A percentile compares a stretch with the other conserved stretches of the same genome.
These are phyloP conservation scores for Nasonia oneida DNA, from an alignment of 2,888 invertebrate species.

Conservation along the genomic window DNA sequence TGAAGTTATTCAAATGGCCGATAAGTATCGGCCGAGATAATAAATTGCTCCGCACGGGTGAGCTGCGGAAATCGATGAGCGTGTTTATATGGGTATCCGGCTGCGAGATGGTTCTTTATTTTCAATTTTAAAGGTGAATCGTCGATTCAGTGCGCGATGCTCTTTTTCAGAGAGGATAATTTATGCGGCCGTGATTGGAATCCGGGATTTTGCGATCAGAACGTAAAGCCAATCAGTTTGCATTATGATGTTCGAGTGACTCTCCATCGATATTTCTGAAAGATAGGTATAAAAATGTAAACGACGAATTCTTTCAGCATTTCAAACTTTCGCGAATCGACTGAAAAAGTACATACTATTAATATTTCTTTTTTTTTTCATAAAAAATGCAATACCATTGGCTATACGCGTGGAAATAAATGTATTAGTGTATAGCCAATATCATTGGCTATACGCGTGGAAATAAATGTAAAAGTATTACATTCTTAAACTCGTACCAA, in stretches of 20 bases:
- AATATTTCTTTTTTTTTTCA: too few species aligned
- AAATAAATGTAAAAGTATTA: too few species aligned
- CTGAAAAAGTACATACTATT: too few species aligned
- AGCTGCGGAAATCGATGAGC: background rate
- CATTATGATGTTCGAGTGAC: background rate
- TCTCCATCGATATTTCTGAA: background rate
- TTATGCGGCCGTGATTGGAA: background rate
- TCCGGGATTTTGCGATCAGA: background rate
- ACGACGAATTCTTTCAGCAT: background rate
- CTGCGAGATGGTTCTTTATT: background rate
- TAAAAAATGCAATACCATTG: too few species aligned
- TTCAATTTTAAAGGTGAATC: background rate
- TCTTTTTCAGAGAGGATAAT: background rate
- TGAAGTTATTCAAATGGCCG: conserved; percentile 6
- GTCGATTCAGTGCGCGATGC: too few species aligned
- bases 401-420: too few species aligned
- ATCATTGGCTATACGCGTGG: too few species aligned
- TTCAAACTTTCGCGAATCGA: background rate
- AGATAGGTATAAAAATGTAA: too few species aligned
- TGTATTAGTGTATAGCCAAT: too few species aligned
- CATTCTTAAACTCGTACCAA: too few species aligned
- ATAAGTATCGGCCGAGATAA: conserved; percentile 38
- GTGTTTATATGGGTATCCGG: background rate
- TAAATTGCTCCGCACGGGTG: conserved; percentile 9
- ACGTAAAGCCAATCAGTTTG: background rate